phyloP scores from a whole-genome alignment of 2,888 invertebrate species.

The Chloromyia formosa region DNA sequence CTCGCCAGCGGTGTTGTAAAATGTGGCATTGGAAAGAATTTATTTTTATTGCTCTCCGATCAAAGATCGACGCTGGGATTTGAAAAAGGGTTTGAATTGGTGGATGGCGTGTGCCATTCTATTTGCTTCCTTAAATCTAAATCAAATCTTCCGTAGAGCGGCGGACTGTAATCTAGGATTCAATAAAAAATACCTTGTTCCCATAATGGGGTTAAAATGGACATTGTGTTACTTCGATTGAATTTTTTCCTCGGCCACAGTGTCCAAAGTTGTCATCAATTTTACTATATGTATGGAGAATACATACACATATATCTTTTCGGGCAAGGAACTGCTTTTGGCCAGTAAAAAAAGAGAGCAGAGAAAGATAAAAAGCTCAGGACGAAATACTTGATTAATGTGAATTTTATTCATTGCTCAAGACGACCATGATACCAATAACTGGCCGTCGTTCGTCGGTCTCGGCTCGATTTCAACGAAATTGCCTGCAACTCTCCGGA shows the following conservation, averaged over 20 bases:
- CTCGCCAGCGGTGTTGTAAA: not conserved
- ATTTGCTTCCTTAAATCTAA: too few species aligned
- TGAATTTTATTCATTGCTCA: constrained; percentile 35
- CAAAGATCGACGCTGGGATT: constrained; percentile 25
- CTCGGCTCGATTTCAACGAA: not conserved
- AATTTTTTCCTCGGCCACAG: not conserved
- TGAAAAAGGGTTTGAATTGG: constrained; percentile 12
- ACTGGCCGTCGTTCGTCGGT: not conserved
- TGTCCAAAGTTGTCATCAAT: constrained; percentile 10
- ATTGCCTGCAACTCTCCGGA: not conserved
- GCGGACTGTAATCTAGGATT: too few species aligned
- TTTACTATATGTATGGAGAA: not conserved
- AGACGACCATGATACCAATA: constrained; percentile 1
- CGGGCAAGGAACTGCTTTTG: too few species aligned
- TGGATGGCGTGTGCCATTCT: not conserved
- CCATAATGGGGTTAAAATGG: constrained; percentile 36
- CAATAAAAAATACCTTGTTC: constrained; percentile 12
- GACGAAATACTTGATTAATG: constrained; percentile 38
- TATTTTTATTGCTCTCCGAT: constrained; percentile 32
- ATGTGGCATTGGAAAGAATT: constrained; percentile 33
- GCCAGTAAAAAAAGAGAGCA: not conserved
- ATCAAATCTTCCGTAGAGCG: too few species aligned
- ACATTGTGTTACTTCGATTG: constrained; percentile 8
- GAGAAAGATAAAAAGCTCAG: not conserved
- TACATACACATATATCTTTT: too few species aligned